Evolutionary conservation across 2,888 invertebrate species (phyloP).

Genomic region (Listrodromus nycthemerus): DNA sequence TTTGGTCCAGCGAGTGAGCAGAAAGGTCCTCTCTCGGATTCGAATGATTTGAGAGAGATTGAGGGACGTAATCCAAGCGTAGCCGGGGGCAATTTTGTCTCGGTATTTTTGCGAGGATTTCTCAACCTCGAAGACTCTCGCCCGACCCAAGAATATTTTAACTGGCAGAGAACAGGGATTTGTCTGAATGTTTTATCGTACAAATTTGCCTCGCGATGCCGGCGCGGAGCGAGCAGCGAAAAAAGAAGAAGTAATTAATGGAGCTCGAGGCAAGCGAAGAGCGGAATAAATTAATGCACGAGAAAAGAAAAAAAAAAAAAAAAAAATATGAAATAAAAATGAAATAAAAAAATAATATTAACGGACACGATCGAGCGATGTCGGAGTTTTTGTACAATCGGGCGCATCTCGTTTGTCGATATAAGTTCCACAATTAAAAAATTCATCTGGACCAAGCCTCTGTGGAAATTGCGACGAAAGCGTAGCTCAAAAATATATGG

Average conservation of each 20-base stretch:
- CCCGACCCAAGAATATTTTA: conserved; percentile 18
- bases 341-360: not conserved
- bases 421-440: not conserved
- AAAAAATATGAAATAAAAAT: not conserved
- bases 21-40: conserved; percentile 28
- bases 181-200: conserved; percentile 61
- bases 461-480: no score
- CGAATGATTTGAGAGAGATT: not conserved
- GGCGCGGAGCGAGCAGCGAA: conserved; percentile 21
- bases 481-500: not conserved
- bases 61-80: not conserved
- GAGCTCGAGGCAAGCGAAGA: not conserved
- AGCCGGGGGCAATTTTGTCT: conserved; percentile 30
- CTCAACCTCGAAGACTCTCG: conserved; percentile 33
- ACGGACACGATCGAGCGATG: not conserved
- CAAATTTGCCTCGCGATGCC: conserved; percentile 43
- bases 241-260: conserved; percentile 31
- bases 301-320: not conserved
- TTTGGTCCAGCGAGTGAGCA: conserved; percentile 53
- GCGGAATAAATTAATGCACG: not conserved
- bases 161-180: conserved; percentile 47
- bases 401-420: no score
- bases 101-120: conserved; percentile 14
- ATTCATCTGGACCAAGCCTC: no score
- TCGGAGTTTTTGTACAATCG: not conserved